Conservation (phyloP, 1,140 invertebrate species). For the Oncopodura yosiiana region DNA sequence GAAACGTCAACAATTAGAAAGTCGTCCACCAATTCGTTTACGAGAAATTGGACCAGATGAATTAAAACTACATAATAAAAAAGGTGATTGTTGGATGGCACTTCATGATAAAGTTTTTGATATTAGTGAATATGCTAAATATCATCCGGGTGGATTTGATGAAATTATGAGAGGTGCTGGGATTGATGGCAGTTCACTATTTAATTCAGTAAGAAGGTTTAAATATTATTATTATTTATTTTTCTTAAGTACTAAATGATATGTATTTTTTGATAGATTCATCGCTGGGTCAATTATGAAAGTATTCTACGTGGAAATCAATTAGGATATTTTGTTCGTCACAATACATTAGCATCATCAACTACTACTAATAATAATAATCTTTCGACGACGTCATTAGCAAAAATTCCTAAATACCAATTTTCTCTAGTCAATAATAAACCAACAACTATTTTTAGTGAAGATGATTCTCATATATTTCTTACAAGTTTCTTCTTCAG, state of each 20-base stretch:
- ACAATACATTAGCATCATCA: too few relatives aligned
- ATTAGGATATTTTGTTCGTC: conserved; percentile 9
- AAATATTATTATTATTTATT: background rate
- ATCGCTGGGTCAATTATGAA: conserved; percentile 21
- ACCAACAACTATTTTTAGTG: too few relatives aligned
- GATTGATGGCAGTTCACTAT: conserved; percentile 17
- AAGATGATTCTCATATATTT: too few relatives aligned
- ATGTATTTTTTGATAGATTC: conserved; percentile 9
- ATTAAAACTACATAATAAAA: background rate
- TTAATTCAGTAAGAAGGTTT: conserved; percentile 5
- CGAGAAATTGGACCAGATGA: too few relatives aligned
- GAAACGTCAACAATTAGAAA: too few relatives aligned
- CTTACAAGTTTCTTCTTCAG: too few relatives aligned
- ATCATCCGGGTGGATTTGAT: conserved; percentile 17
- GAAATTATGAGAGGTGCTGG: conserved; percentile 25
- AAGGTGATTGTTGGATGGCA: conserved; percentile 10
- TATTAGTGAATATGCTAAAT: conserved; percentile 12
- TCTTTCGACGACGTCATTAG: too few relatives aligned
- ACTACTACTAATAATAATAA: too few relatives aligned
- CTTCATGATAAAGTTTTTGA: conserved; percentile 13
- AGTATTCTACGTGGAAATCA: conserved; percentile 9
- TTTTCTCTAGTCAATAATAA: too few relatives aligned
- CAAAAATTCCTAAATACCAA: too few relatives aligned
- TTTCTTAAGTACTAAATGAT: background rate
- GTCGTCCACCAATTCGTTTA: too few relatives aligned